Evolutionary conservation across 1,140 invertebrate species (phyloP).

Genomic region (Bombus confusus): DNA sequence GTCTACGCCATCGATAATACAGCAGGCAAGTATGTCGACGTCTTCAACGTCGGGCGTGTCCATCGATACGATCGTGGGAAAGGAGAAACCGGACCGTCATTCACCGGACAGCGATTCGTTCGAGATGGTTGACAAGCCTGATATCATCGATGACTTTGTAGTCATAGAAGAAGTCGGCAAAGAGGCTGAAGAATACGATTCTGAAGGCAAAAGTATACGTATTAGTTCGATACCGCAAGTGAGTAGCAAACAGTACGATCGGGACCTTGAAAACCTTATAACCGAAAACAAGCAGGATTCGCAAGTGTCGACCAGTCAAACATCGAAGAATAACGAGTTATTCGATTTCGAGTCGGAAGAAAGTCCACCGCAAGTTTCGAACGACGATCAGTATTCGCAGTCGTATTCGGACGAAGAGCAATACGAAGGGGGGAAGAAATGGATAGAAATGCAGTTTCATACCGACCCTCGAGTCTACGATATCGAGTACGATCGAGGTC

Average conservation of each 20-base stretch:
- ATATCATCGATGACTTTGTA: constrained; percentile 93
- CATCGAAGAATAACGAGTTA: constrained; percentile 82
- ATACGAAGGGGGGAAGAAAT: constrained; percentile 91
- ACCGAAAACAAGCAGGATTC: constrained; percentile 66
- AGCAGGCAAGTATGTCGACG: constrained; percentile 79
- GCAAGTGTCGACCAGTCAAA: constrained; percentile 63
- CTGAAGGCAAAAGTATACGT: constrained; percentile 90
- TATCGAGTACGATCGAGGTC: constrained; percentile 87
- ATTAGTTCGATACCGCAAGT: constrained; percentile 81
- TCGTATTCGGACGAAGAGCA: constrained; percentile 82
- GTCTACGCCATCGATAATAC: constrained; percentile 62
- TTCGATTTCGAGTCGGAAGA: constrained; percentile 90
- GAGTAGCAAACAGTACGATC: constrained; percentile 85
- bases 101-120: constrained; percentile 95
- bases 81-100: constrained; percentile 83
- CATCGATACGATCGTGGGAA: constrained; percentile 81
- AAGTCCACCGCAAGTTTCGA: constrained; percentile 85
- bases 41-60: constrained; percentile 80
- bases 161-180: constrained; percentile 93
- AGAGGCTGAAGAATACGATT: constrained; percentile 90
- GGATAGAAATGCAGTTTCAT: constrained; percentile 94
- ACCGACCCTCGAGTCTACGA: constrained; percentile 88
- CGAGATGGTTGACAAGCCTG: constrained; percentile 92
- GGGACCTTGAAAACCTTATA: constrained; percentile 89
- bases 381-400: constrained; percentile 80